Evolutionary conservation across 2,888 invertebrate species (phyloP), one percentile per base, ranked within the genome.

Genomic region (Pristionchus arcanus): DNA sequence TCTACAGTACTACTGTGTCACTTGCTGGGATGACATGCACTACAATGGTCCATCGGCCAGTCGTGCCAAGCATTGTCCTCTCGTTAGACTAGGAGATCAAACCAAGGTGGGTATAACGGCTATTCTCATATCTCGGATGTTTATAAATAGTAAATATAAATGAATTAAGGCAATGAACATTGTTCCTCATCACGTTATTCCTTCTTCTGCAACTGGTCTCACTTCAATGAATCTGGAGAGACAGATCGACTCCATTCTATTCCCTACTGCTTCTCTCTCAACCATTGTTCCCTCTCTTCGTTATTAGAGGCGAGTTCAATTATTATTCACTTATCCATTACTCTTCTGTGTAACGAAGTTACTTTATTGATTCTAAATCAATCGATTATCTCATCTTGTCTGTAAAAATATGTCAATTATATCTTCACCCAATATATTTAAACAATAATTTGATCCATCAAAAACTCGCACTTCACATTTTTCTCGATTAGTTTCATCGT

Each of bases 1-100:
- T 96, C 97, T 99, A 95, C 98, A 99, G 97, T 99, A 99, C 96
- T 99, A 99, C 96, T 99, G 99, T 96, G 81, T 86, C 42, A 34
- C 25, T 21, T 90, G 90, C 83, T 90, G 90, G 90, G 66, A 84
- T 53, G 87, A 71, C 5, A 71, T 87, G 87, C 87, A 87, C 74
- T 87, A 87, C 74, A 25, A 16, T 25, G 55, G 55, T 15, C 16
- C 25, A 63, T 19, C 25, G 31, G 59, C 28, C 25, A 42, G 5
- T n/a, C n/a, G 87, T n/a, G 71, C 71, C 28, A 53, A 71, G 74
- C 87, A 87, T 34, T 49, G 53, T 28, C 87, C 87, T 28, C 87
- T 87, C 31, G 87, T 87, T 31, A 87, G 88, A 77, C 88, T 89
- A 21, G 87, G 87, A 74, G 88, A 89, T 63, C 88, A 89, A 63